phyloP scores from a whole-genome alignment of 2,888 invertebrate species.

The Eupithecia subfuscata region DNA sequence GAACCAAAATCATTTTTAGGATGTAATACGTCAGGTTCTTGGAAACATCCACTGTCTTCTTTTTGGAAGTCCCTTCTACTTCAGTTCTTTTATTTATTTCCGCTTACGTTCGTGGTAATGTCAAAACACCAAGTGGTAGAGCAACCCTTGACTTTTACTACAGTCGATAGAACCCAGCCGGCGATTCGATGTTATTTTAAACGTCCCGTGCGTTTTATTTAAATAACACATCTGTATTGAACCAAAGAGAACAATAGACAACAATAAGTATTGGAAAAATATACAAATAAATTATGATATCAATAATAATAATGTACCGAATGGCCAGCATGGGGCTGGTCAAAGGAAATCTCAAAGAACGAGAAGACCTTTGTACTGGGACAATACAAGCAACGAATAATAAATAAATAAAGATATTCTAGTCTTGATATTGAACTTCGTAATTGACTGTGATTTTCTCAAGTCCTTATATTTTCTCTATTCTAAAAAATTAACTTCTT shows the following conservation, averaged over 20 bases:
- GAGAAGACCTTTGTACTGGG: not conserved
- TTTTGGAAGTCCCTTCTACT: not conserved
- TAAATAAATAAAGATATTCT: not conserved
- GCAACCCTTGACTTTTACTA: conserved; percentile 12
- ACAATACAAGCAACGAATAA: not conserved
- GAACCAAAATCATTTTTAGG: not conserved
- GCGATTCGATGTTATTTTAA: conserved; percentile 15
- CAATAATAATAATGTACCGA: conserved; percentile 17
- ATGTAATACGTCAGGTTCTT: not conserved
- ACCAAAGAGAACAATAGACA: conserved; percentile 29
- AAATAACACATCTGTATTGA: conserved; percentile 30
- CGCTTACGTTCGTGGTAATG: not conserved
- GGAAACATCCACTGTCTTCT: not conserved
- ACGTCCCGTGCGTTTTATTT: conserved; percentile 23
- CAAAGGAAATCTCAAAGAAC: not conserved
- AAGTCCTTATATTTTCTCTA: not conserved
- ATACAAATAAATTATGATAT: conserved; percentile 28
- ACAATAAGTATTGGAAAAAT: conserved; percentile 24
- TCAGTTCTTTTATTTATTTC: not conserved
- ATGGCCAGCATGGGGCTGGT: not conserved
- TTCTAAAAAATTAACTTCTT: not conserved
- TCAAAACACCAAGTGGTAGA: conserved; percentile 6
- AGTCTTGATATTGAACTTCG: not conserved
- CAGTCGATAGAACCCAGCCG: conserved; percentile 11
- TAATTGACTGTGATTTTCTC: not conserved